Conservation (phyloP, 2,797 vertebrate species). For the Channa striata region DNA sequence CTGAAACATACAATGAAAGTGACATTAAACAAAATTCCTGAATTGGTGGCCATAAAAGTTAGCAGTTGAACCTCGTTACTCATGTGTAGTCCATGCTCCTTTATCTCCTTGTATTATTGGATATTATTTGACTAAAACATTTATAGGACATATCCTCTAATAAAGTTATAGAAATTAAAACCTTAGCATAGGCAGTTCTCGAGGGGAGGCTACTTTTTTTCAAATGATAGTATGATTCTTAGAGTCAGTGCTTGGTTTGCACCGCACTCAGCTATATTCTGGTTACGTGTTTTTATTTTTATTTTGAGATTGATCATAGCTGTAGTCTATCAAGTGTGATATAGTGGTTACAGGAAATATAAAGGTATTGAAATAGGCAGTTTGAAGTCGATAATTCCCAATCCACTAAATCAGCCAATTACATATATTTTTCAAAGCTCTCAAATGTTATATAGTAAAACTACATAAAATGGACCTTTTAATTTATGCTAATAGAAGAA, state of each 20-base stretch:
- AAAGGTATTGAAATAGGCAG: neutral
- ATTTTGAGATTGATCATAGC: conserved; percentile 7
- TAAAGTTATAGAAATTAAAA: conserved; percentile 22
- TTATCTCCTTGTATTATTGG: conserved; percentile 1
- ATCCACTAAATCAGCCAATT: conserved; percentile 1
- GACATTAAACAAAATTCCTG: conserved; percentile 14
- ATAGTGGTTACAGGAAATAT: conserved; percentile 34
- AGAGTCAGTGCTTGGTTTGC: conserved; percentile 7
- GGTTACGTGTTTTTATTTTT: conserved; percentile 6
- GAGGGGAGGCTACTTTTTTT: neutral
- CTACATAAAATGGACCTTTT: conserved; percentile 15
- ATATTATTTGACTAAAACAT: neutral
- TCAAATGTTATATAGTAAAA: conserved; percentile 34
- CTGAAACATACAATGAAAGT: conserved; percentile 23
- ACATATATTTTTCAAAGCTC: conserved; percentile 9
- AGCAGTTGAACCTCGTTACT: neutral
- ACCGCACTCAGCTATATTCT: conserved; percentile 1
- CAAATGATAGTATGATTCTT: neutral
- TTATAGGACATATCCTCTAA: conserved; percentile 4
- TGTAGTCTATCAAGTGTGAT: conserved; percentile 12
- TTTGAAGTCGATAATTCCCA: conserved; percentile 3
- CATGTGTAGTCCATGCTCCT: conserved; percentile 2
- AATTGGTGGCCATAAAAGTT: conserved; percentile 14
- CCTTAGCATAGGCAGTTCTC: neutral
- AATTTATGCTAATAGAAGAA: conserved; percentile 8